phyloP scores from a whole-genome alignment of 2,797 vertebrate genomes.

The Tadarida brasiliensis region DNA sequence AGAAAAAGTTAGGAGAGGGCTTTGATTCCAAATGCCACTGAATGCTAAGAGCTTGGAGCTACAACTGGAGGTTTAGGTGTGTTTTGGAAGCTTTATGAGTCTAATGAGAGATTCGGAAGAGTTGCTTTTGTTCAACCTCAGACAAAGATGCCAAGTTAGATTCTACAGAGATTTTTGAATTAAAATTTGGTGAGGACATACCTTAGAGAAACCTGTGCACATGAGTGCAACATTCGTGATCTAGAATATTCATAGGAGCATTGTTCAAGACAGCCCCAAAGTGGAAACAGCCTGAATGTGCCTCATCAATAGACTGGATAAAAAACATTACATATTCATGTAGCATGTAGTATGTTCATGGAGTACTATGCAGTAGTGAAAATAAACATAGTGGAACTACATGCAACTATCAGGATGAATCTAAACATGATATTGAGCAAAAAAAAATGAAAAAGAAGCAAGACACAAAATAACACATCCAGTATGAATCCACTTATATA shows the following conservation, averaged over 20 bases:
- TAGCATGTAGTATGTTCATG: not conserved
- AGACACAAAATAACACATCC: not conserved
- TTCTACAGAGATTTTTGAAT: conserved; percentile 17
- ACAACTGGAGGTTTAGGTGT: not conserved
- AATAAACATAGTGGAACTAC: not conserved
- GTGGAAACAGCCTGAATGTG: not conserved
- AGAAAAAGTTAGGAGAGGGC: not conserved
- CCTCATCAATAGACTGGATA: not conserved
- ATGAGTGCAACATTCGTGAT: not conserved
- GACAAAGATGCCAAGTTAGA: not conserved
- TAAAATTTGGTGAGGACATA: not conserved
- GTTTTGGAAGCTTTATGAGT: not conserved
- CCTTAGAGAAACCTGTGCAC: not conserved
- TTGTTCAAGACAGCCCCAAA: not conserved
- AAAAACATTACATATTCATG: not conserved
- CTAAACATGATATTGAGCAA: not conserved
- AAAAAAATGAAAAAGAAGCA: not conserved
- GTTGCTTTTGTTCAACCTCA: conserved; percentile 22
- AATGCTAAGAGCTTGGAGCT: not conserved
- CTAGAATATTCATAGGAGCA: not conserved
- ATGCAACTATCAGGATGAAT: not conserved
- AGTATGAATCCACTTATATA: not conserved
- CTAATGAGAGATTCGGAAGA: not conserved
- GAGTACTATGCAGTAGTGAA: not conserved
- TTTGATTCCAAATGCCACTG: not conserved